These are phyloP conservation scores for Linnaemya vulpina DNA, from an alignment of 2,888 invertebrate genomes.

Conservation along the genomic window DNA sequence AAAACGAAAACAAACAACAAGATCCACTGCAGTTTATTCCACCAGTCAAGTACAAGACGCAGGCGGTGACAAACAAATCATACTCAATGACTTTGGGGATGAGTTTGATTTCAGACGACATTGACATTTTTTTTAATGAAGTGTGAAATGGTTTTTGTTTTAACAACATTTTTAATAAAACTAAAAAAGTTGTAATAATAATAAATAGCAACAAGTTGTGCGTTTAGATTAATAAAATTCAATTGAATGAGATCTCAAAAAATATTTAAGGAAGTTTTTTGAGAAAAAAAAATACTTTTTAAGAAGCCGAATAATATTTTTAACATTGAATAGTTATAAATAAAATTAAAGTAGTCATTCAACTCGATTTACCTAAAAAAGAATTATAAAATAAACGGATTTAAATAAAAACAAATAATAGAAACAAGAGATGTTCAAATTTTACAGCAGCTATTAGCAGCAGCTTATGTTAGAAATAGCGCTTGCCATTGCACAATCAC, in stretches of 20 bases:
- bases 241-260: neutral
- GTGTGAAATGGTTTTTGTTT: constrained; percentile 56
- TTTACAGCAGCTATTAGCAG: neutral
- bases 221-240: constrained; percentile 1
- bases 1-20: neutral
- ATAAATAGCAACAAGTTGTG: constrained; percentile 13
- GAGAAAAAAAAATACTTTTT: neutral
- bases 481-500: too few species aligned
- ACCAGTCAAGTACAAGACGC: constrained; percentile 28
- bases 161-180: constrained; percentile 12
- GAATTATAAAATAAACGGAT: neutral
- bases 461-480: too few species aligned
- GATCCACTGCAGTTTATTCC: constrained; percentile 7
- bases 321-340: neutral
- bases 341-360: constrained; percentile 9
- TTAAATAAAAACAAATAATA: too few species aligned
- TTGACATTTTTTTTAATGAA: constrained; percentile 65
- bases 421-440: too few species aligned
- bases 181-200: neutral
- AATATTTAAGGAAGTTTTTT: neutral
- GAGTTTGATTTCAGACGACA: constrained; percentile 50
- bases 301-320: constrained; percentile 22
- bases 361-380: neutral
- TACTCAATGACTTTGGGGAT: constrained; percentile 55
- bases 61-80: constrained; percentile 28